A percentile compares a stretch with the other conserved stretches of the same genome.
These are phyloP conservation scores for Tragelaphus oryx DNA, from an alignment of 2,797 vertebrate species.

Conservation along the genomic window DNA sequence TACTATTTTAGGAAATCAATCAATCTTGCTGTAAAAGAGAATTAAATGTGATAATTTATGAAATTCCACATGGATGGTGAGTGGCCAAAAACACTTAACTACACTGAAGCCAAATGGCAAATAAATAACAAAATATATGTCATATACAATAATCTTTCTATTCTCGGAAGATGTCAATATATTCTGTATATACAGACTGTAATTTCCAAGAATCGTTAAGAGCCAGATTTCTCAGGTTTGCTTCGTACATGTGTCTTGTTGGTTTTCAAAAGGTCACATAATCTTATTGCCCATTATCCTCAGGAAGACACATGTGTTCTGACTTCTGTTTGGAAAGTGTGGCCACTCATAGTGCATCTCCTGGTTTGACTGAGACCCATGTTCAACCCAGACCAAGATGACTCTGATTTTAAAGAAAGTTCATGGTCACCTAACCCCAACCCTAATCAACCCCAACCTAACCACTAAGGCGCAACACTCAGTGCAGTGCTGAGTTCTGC, in stretches of 20 bases:
- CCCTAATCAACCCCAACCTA: neutral
- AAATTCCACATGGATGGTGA: neutral
- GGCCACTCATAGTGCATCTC: neutral
- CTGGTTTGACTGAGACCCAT: neutral
- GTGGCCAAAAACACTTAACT: neutral
- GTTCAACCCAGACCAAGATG: neutral
- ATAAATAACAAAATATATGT: neutral
- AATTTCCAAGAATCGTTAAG: neutral
- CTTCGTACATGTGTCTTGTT: neutral
- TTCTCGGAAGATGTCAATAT: neutral
- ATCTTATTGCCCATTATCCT: neutral
- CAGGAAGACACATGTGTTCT: neutral
- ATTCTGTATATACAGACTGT: neutral
- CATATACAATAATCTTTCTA: neutral
- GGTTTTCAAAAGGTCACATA: neutral
- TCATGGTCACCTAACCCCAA: too few relatives aligned
- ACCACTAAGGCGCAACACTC: neutral
- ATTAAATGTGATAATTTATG: neutral
- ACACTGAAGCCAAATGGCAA: neutral
- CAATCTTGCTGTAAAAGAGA: neutral
- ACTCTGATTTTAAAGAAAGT: neutral
- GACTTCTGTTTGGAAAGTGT: neutral
- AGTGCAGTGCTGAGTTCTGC: neutral
- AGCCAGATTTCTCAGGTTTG: neutral
- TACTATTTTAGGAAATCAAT: neutral